Base-by-base conservation (phyloP, 2,888 invertebrate genomes). In the Acanthosepion pharaonis region DNA sequence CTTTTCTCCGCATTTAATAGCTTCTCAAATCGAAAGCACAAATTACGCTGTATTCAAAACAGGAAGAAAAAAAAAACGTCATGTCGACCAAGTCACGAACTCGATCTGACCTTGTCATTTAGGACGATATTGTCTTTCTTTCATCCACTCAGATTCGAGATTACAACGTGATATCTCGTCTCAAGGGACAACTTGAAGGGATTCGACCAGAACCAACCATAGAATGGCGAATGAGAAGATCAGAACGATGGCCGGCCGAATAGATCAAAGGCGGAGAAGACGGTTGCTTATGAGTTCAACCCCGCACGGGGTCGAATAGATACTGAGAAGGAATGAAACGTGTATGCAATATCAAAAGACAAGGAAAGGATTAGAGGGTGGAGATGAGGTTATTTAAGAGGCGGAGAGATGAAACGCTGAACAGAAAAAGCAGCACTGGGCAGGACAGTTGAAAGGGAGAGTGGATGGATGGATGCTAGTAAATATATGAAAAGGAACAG, bases 161-260 rank as follows among this genome's bases (percentile, higher is more conserved):
- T 78, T 78, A 78, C 78, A 78, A 78, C 78, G n/a, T 33, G 78
- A 78, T 78, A 78, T n/a, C 78, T 78, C n/a, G 78, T 78, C 78
- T 78, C 78, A n/a, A 33, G 78, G n/a, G 78, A 78, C 78, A 78
- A 78, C 78, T 78, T 78, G 78, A 78, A 78, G 78, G 78, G 78
- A 78, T 78, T 78, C 78, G 78, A 78, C n/a, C 78, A 78, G 78
- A 33, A 78, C 78, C 78, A 33, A 78, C 78, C n/a, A n/a, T 78
- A n/a, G 33, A 33, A 78, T 33, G 78, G n/a, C 78, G n/a, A 33
- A n/a, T 33, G n/a, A 78, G n/a, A 23, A 78, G 78, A 78, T 78
- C 78, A 78, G n/a, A 78, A 5, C 23, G n/a, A 78, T 33, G 78
- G 78, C 78, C n/a, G 11, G 18, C 5, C 18, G 78, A 28, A 23